Evolutionary conservation across 2,797 vertebrate species (phyloP), one percentile per base, ranked within the genome.

Genomic region (Perdix hodgsoniae): DNA sequence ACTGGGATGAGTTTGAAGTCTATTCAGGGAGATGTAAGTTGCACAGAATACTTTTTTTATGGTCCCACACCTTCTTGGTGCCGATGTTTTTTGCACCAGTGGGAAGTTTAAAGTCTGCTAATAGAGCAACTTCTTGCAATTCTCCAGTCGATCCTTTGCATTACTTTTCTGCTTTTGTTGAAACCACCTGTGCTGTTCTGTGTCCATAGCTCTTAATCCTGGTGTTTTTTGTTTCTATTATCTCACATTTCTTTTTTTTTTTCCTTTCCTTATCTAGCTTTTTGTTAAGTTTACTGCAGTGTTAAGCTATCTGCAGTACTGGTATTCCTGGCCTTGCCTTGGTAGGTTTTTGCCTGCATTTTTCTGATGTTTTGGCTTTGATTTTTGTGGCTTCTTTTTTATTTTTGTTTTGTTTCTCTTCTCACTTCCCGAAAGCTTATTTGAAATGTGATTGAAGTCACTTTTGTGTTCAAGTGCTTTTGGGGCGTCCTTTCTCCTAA

Each of bases 271-370:
- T 83, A 14, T 72, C 44, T 74, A 77, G 31, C 31, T 79, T 64
- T 94, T 85, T 85, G 24, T 40, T 91, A 85, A 39, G 21, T 67
- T 91, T 47, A 56, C 5, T 57, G 56, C 56, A 57, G 8, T 57
- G 56, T 33, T 56, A 56, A n/a, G 54, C 31, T 57, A 64, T 64
- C 61, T 64, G 77, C 24, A 31, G 12, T 89, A 31, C 26, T 92
- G 64, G 22, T 89, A 24, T 61, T n/a, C 44, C 33, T 92, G 75
- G 31, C 54, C 8, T 1, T 86, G n/a, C 45, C 24, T 66, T 91
- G 54, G 45, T 96, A 83, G 79, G 21, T 90, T 94, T 94, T 79
- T 71, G 21, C 61, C 24, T 92, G 42, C 6, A 3, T 86, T 65
- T 14, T 29, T 71, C 39, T 10, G 4, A 6, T 37, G 3, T 26